These are phyloP conservation scores for Acanthis flammea DNA, from an alignment of 2,797 vertebrate species.

Conservation along the genomic window DNA sequence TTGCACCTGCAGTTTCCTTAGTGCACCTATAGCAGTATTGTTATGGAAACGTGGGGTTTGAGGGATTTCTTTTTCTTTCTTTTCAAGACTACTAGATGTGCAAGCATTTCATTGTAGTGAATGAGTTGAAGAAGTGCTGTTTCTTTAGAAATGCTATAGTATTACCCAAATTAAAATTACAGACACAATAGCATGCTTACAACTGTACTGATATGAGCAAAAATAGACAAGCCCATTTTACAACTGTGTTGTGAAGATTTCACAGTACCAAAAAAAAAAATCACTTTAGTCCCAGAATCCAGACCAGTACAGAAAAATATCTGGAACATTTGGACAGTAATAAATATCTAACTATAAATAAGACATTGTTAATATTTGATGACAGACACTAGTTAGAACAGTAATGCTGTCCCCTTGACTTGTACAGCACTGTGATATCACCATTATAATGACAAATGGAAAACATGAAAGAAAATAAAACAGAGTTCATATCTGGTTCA, in stretches of 20 bases:
- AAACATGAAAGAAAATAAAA: conserved; percentile 2
- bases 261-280: background rate
- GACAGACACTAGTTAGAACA: background rate
- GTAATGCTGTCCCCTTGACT: conserved; percentile 37
- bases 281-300: background rate
- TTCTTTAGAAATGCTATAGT: background rate
- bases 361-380: conserved; percentile 59
- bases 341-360: conserved; percentile 42
- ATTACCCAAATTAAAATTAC: background rate
- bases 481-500: conserved; percentile 55
- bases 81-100: background rate
- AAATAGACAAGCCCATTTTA: background rate
- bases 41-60: background rate
- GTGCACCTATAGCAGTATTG: background rate
- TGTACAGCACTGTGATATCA: conserved; percentile 1
- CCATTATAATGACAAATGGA: conserved; percentile 33
- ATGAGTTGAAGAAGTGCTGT: background rate
- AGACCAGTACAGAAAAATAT: background rate
- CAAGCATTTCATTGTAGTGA: background rate
- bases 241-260: background rate
- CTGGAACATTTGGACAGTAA: background rate
- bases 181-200: background rate
- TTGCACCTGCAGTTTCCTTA: background rate
- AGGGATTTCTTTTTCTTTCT: background rate
- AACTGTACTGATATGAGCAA: background rate